A percentile compares a stretch with the other conserved stretches of the same genome.
These are phyloP conservation scores for Sinocyclocheilus anophthalmus DNA, from an alignment of 2,113 vertebrate genomes.

Conservation along the genomic window DNA sequence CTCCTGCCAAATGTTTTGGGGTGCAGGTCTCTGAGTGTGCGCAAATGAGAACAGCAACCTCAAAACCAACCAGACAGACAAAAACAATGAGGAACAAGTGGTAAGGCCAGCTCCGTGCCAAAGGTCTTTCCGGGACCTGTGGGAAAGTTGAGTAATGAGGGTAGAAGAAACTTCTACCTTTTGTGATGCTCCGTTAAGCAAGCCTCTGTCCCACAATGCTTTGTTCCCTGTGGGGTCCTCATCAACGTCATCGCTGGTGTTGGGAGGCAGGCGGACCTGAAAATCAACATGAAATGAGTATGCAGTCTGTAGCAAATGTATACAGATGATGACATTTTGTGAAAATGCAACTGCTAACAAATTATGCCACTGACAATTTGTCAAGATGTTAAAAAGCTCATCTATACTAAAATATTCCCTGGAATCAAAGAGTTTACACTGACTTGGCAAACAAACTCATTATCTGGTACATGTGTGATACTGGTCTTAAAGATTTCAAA, in stretches of 20 bases:
- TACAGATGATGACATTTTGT: background rate
- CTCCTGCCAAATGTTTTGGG: slow-evolving; percentile 12
- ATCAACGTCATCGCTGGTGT: slow-evolving; percentile 97
- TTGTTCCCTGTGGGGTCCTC: slow-evolving; percentile 99
- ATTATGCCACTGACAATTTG: background rate
- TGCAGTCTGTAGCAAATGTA: background rate
- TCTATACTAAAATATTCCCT: background rate
- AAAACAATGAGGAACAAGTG: slow-evolving; percentile 28
- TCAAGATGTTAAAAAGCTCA: background rate
- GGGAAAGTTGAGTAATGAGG: background rate
- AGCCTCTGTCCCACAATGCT: slow-evolving; percentile 94
- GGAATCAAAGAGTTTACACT: background rate
- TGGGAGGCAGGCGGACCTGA: slow-evolving; percentile 93
- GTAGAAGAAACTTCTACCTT: slow-evolving; percentile 79
- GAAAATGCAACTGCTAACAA: background rate
- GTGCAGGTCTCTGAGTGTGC: slow-evolving; percentile 34
- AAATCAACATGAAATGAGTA: background rate
- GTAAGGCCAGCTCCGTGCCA: background rate
- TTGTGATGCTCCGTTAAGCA: slow-evolving; percentile 96
- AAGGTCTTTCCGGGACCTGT: slow-evolving; percentile 5
- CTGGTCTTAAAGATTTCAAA: background rate
- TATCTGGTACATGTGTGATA: background rate
- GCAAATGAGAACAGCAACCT: slow-evolving; percentile 35
- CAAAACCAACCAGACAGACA: slow-evolving; percentile 44
- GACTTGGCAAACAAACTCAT: background rate